phyloP scores from a whole-genome alignment of 2,797 vertebrate genomes.

The Malurus splendens region DNA sequence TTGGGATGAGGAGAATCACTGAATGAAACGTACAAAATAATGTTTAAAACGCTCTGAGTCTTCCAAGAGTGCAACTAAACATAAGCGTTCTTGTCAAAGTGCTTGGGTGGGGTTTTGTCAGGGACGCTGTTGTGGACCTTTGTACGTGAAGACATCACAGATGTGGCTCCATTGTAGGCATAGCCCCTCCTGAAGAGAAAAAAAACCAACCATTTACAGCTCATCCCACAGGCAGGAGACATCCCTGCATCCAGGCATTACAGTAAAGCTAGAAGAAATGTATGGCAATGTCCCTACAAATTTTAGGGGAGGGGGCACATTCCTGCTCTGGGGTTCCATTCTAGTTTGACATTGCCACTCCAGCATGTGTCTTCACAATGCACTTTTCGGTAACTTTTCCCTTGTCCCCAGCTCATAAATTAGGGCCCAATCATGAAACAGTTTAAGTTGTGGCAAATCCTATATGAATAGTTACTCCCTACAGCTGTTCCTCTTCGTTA shows the following conservation, averaged over 20 bases:
- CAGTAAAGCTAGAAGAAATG: neutral
- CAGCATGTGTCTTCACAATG: neutral
- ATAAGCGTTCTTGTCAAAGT: constrained; percentile 93
- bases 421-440: neutral
- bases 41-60: neutral
- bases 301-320: neutral
- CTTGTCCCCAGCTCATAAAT: neutral
- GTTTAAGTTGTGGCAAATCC: neutral
- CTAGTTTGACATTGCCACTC: neutral
- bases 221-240: neutral
- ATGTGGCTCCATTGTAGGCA: constrained; percentile 75
- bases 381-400: accelerated
- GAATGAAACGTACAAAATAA: constrained; percentile 41
- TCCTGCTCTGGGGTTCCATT: neutral
- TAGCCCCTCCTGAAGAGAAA: constrained; percentile 68
- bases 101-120: constrained; percentile 79
- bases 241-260: neutral
- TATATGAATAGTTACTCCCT: neutral
- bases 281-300: neutral
- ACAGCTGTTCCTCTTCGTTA: neutral
- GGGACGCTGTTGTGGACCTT: constrained; percentile 70
- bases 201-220: neutral
- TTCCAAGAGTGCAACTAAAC: constrained; percentile 70
- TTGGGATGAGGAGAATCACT: constrained; percentile 10
- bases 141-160: constrained; percentile 76